Percentiles rank a stretch among this genome's conserved stretches.
Conservation (phyloP, 2,888 invertebrate species). For the Saturnia japonica region DNA sequence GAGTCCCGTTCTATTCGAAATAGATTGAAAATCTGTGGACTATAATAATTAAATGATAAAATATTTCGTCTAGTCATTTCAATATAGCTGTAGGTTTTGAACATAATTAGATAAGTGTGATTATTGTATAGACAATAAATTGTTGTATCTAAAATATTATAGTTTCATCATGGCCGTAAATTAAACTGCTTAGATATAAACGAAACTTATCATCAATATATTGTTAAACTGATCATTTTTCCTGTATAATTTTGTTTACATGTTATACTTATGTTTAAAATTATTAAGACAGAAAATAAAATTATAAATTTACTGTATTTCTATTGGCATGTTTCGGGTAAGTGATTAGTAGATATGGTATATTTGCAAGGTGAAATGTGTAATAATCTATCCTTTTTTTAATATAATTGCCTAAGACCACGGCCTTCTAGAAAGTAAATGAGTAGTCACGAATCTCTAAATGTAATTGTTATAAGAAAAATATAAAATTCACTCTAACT, state of each 20-base stretch:
- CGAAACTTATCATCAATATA: not conserved
- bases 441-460: constrained; percentile 44
- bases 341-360: not conserved
- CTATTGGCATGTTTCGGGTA: not conserved
- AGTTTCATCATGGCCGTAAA: not conserved
- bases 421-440: constrained; percentile 65
- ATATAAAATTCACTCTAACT: constrained; percentile 50
- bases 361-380: not conserved
- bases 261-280: not conserved
- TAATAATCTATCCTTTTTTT: constrained; percentile 26
- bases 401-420: constrained; percentile 58
- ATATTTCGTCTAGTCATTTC: constrained; percentile 8
- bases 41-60: not conserved
- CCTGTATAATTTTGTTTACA: not conserved
- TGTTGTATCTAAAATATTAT: constrained; percentile 5
- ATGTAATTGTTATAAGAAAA: constrained; percentile 7
- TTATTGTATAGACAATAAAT: constrained; percentile 12
- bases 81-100: not conserved
- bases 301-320: not conserved
- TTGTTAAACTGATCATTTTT: not conserved
- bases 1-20: not conserved
- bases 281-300: no score
- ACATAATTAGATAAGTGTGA: not conserved
- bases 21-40: not conserved
- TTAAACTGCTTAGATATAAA: not conserved